Base-by-base conservation (phyloP, 1,140 invertebrate species). In the Apis dorsata region DNA sequence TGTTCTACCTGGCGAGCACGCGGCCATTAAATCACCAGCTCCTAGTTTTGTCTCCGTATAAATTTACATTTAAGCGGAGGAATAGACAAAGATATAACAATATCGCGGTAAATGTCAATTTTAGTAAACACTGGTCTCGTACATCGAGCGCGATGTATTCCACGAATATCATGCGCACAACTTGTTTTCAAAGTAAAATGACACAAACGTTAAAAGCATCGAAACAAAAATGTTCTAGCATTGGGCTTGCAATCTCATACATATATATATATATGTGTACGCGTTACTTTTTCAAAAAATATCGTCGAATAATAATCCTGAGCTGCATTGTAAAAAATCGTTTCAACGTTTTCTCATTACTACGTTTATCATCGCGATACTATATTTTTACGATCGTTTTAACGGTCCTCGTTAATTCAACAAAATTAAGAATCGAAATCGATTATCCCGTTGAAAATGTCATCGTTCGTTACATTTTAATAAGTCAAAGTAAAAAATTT, bases 141-240 rank as follows among this genome's bases (percentile, higher is more conserved):
- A 24, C 11, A 59, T 49, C 15, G n/a, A 57, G 1, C 51, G 28
- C 19, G 2, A 34, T 21, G 19, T 28, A 24, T 78, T 78, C 0
- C 12, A 10, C 9, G 62, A 44, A 11, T 11, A 13, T 13, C 17
- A 34, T 21, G 15, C 12, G 49, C 19, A 1, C 49, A 34, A 77
- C 75, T 77, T 68, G 28, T 77, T 77, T n/a, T n/a, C 75, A 68
- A 77, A 68, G 62, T 77, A 77, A 77, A 77, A 77, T 68, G 51
- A 66, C 28, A 19, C 62, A 69, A 55, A 24, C 76, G 63, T 68
- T 68, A 57, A 69, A 78, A 78, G 76, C 76, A 57, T 78, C 34
- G 28, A 57, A 49, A 78, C 53, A 69, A 69, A 78, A 69, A 55
- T 49, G 19, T 69, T 68, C 21, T 7, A 55, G 5, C 15, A 21